These are phyloP conservation scores for Drosophila sechellia DNA, from an alignment of 1,140 invertebrate genomes.

Conservation along the genomic window DNA sequence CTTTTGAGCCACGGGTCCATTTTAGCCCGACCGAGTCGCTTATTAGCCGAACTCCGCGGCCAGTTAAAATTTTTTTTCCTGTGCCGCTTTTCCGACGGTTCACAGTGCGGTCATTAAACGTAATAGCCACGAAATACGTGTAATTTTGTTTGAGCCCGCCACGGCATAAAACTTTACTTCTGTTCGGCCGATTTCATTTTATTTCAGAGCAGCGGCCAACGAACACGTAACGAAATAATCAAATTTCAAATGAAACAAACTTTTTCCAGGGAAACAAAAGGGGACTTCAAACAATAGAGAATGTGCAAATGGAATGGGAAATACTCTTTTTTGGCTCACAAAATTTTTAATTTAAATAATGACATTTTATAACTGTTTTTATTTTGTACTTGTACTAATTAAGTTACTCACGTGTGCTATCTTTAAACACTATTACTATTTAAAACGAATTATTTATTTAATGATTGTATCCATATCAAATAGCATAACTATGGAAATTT, in stretches of 20 bases:
- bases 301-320: neutral
- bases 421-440: too few relatives aligned
- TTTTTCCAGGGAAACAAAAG: conserved; percentile 29
- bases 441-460: too few relatives aligned
- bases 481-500: neutral
- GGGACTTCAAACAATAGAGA: conserved; percentile 24
- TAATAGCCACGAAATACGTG: conserved; percentile 73
- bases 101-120: conserved; percentile 63
- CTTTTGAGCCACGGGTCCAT: conserved; percentile 28
- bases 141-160: conserved; percentile 60
- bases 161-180: conserved; percentile 63
- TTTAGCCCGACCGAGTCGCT: conserved; percentile 39
- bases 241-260: conserved; percentile 69
- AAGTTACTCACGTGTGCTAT: too few relatives aligned
- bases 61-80: conserved; percentile 5
- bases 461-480: too few relatives aligned
- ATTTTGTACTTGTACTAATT: too few relatives aligned
- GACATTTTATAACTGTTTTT: too few relatives aligned
- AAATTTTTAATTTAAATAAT: too few relatives aligned
- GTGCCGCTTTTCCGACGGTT: neutral
- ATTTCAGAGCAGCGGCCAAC: conserved; percentile 31
- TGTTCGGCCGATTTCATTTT: conserved; percentile 32
- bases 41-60: conserved; percentile 56
- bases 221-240: conserved; percentile 60
- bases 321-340: conserved; percentile 8